Percentiles rank a stretch among this genome's conserved stretches.
Conservation (phyloP, 2,797 vertebrate genomes). For the Intellagama lesueurii region DNA sequence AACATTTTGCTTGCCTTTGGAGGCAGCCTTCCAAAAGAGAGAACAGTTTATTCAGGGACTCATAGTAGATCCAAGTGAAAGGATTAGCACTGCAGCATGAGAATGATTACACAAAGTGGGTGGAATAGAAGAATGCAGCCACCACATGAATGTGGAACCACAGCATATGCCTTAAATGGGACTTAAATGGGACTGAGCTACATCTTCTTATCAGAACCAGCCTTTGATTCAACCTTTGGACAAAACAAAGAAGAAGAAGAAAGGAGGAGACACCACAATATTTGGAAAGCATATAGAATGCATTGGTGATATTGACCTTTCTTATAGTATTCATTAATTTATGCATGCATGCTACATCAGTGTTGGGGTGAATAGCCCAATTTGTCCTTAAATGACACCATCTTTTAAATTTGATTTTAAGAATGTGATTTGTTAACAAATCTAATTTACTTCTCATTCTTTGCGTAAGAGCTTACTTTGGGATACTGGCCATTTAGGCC, state of each 20-base stretch:
- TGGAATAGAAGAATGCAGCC: not conserved
- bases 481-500: not conserved
- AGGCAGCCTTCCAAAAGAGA: too few relatives aligned
- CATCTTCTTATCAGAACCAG: not conserved
- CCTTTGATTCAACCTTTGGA: not conserved
- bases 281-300: not conserved
- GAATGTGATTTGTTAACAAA: not conserved
- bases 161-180: not conserved
- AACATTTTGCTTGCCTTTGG: too few relatives aligned
- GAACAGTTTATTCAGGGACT: too few relatives aligned
- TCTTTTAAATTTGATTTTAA: not conserved
- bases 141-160: not conserved
- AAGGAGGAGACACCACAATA: not conserved
- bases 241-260: not conserved
- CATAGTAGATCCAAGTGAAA: too few relatives aligned
- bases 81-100: too few relatives aligned
- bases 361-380: not conserved
- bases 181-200: not conserved
- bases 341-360: not conserved
- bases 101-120: too few relatives aligned
- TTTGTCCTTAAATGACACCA: not conserved
- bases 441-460: not conserved
- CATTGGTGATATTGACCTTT: not conserved
- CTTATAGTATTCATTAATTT: not conserved
- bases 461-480: conserved; percentile 2